Conservation (phyloP, 2,113 vertebrate species). For the Onychostruthus taczanowskii region DNA sequence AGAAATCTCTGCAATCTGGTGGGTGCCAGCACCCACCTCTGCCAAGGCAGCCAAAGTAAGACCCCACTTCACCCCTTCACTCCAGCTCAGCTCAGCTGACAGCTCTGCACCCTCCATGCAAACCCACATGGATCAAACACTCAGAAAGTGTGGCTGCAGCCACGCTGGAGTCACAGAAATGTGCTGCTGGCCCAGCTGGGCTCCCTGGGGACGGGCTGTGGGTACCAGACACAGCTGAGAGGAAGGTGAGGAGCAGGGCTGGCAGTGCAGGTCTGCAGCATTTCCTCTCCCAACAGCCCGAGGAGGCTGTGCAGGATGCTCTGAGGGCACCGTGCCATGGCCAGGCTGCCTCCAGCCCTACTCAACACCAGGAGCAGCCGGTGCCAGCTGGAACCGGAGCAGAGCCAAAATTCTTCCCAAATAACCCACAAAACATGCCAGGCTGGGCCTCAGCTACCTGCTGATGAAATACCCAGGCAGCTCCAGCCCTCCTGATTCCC, state of each 20-base stretch:
- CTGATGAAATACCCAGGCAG: neutral
- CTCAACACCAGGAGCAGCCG: neutral
- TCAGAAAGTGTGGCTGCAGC: accelerated
- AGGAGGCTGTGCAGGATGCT: neutral
- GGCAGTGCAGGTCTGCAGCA: neutral
- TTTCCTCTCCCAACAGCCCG: neutral
- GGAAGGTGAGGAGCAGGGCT: neutral
- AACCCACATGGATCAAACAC: accelerated
- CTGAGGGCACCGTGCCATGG: neutral
- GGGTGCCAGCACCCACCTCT: neutral
- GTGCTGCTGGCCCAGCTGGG: neutral
- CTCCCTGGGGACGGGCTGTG: neutral
- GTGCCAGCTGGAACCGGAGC: neutral
- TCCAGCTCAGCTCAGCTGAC: neutral
- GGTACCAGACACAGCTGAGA: neutral
- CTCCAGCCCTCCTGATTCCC: neutral
- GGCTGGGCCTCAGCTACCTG: neutral
- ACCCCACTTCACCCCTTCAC: accelerated
- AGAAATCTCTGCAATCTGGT: neutral
- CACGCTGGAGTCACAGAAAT: accelerated
- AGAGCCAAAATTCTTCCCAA: neutral
- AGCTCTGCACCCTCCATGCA: neutral
- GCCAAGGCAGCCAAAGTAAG: neutral
- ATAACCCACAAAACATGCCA: neutral
- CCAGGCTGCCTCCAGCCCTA: neutral